Percentiles rank a stretch among this genome's conserved stretches.
phyloP scores from a whole-genome alignment of 2,797 vertebrate genomes.

The Gallinago nigripennis region DNA sequence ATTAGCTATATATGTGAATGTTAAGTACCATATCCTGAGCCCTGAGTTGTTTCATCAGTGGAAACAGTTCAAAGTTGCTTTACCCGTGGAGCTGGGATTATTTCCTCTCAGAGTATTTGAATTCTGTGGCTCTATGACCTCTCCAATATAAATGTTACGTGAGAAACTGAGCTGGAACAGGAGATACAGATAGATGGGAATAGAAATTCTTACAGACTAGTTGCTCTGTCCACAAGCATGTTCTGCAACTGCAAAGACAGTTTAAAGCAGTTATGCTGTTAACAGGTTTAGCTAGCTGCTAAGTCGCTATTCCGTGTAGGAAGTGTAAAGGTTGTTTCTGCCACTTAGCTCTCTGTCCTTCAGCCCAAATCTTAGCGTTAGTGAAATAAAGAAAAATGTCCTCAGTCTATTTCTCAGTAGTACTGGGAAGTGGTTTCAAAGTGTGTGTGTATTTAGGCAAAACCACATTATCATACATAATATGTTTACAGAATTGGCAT shows the following conservation, averaged over 20 bases:
- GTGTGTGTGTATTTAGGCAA: neutral
- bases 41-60: neutral
- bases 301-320: rapidly evolving
- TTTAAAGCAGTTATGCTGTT: neutral
- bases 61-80: neutral
- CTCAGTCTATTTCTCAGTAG: neutral
- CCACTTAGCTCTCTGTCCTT: neutral
- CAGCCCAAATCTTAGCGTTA: neutral
- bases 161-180: neutral
- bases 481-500: neutral
- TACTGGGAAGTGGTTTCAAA: neutral
- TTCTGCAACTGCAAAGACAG: neutral
- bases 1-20: neutral
- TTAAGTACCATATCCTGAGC: neutral
- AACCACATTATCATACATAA: rapidly evolving
- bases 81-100: neutral
- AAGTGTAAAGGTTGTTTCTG: neutral
- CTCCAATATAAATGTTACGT: neutral
- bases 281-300: neutral
- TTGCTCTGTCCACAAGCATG: rapidly evolving
- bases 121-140: neutral
- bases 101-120: neutral
- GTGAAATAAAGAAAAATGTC: neutral
- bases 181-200: neutral
- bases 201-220: neutral